Evolutionary conservation across 2,888 invertebrate species (phyloP).

Genomic region (Agrochola macilenta): DNA sequence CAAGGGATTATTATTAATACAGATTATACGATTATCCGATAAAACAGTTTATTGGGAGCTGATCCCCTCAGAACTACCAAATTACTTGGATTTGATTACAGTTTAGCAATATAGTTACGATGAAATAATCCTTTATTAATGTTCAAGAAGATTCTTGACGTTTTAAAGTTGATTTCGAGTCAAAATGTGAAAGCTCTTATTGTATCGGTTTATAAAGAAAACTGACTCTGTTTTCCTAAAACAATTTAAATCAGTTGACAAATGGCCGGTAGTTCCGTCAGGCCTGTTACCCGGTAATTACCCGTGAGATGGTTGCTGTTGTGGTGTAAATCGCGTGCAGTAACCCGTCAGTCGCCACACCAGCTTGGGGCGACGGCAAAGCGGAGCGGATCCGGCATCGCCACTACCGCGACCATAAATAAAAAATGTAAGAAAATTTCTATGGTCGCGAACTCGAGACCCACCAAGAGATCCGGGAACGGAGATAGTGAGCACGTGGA

Average conservation of each 20-base stretch:
- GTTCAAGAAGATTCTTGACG: neutral
- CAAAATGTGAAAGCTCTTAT: neutral
- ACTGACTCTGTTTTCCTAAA: neutral
- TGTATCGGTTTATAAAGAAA: neutral
- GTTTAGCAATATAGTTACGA: neutral
- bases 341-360: slow-evolving; percentile 15
- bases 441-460: neutral
- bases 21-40: slow-evolving; percentile 58
- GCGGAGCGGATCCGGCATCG: neutral
- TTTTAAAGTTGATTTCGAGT: neutral
- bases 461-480: neutral
- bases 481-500: neutral
- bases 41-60: slow-evolving; percentile 54
- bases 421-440: neutral
- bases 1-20: slow-evolving; percentile 61
- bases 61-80: slow-evolving; percentile 43
- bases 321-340: slow-evolving; percentile 50
- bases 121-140: slow-evolving; percentile 4
- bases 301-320: slow-evolving; percentile 31
- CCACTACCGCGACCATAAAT: neutral
- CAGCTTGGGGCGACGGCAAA: neutral
- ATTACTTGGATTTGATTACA: slow-evolving; percentile 47
- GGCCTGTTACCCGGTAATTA: slow-evolving; percentile 44
- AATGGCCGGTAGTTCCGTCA: slow-evolving; percentile 19
- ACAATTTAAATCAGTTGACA: slow-evolving; percentile 11